These are phyloP conservation scores for Micrasema minimum DNA, from an alignment of 1,140 invertebrate genomes.

Conservation along the genomic window DNA sequence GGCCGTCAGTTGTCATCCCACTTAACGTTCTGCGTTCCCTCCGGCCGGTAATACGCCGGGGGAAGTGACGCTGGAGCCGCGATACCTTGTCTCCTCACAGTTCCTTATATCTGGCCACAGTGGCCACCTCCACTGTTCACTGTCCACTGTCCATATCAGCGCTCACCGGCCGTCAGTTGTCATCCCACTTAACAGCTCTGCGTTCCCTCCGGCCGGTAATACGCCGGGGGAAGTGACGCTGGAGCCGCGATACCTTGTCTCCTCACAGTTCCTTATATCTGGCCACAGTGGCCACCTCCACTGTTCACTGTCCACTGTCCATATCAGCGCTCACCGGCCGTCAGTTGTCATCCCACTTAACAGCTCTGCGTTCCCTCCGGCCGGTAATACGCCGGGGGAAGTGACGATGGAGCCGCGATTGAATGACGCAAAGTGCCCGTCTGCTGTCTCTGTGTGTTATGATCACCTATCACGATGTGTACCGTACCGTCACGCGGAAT, in stretches of 20 bases:
- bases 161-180: too few species aligned
- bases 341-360: slow-evolving; percentile 6
- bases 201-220: too few species aligned
- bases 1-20: slow-evolving; percentile 7
- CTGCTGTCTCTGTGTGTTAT: too few species aligned
- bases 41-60: background rate
- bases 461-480: too few species aligned
- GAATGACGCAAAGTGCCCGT: background rate
- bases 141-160: too few species aligned
- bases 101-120: too few species aligned
- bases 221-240: background rate
- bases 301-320: too few species aligned
- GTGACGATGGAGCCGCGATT: slow-evolving; percentile 14
- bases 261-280: too few species aligned
- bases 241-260: slow-evolving; percentile 17
- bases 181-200: slow-evolving; percentile 2
- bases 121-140: too few species aligned
- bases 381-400: background rate
- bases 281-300: too few species aligned
- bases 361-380: background rate
- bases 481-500: too few species aligned
- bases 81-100: background rate
- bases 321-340: too few species aligned
- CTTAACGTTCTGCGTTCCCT: slow-evolving; percentile 3
- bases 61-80: slow-evolving; percentile 4